Percentiles rank a stretch among this genome's conserved stretches.
Evolutionary conservation across 2,888 invertebrate species (phyloP).

Genomic region (Aleiodes alternator): DNA sequence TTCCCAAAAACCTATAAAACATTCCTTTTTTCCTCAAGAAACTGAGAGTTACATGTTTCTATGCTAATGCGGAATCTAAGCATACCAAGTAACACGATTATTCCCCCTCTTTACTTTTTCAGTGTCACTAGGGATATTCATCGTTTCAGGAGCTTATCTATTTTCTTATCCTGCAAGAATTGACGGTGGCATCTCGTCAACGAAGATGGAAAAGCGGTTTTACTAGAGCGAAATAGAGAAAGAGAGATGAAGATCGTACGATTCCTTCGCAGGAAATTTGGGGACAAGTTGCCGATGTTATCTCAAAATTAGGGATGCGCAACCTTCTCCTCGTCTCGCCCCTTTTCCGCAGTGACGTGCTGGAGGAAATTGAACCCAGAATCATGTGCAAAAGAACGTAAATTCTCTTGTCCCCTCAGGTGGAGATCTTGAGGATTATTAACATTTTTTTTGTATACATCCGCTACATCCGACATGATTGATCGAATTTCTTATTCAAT

Average conservation of each 20-base stretch:
- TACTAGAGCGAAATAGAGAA: background rate
- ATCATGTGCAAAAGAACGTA: slow-evolving; percentile 12
- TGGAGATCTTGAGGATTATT: slow-evolving; percentile 41
- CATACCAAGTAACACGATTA: slow-evolving; percentile 6
- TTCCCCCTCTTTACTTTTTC: background rate
- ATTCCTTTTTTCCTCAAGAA: slow-evolving; percentile 3
- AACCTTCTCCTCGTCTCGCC: background rate
- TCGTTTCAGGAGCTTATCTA: slow-evolving; percentile 42
- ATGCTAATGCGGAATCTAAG: slow-evolving; percentile 58
- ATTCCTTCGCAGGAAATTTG: slow-evolving; percentile 58
- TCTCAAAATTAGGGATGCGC: slow-evolving; percentile 68
- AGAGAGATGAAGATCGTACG: too few relatives aligned
- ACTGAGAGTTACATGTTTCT: slow-evolving; percentile 54
- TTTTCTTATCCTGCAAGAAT: slow-evolving; percentile 42
- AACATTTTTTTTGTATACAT: slow-evolving; percentile 17
- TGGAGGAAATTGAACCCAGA: slow-evolving; percentile 55
- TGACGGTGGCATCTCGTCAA: slow-evolving; percentile 42
- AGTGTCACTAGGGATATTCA: background rate
- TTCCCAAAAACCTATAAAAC: background rate
- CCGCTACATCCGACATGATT: slow-evolving; percentile 25
- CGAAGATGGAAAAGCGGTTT: slow-evolving; percentile 40
- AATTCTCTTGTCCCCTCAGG: slow-evolving; percentile 40
- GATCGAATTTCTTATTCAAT: slow-evolving; percentile 33
- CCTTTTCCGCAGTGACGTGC: slow-evolving; percentile 37
- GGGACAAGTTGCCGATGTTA: slow-evolving; percentile 71